Evolutionary conservation across 1,140 invertebrate genomes (phyloP).

Genomic region (Atta texana): DNA sequence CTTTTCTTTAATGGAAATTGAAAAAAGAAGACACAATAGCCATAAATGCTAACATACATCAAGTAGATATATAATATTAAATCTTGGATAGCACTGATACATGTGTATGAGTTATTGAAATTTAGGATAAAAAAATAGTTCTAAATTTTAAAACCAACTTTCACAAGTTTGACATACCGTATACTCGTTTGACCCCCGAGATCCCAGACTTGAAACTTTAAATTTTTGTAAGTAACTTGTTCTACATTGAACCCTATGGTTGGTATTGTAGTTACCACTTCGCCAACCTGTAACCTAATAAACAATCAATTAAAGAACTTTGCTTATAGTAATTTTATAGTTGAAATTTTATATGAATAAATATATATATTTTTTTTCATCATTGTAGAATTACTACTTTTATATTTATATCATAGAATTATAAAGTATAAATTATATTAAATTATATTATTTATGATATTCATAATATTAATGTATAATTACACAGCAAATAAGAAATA

Average conservation of each 20-base stretch:
- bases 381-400: background rate
- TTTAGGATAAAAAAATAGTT: background rate
- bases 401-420: background rate
- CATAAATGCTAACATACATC: no score
- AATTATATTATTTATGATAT: background rate
- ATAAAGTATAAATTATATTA: background rate
- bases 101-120: background rate
- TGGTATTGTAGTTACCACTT: constrained; percentile 99
- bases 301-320: constrained; percentile 15
- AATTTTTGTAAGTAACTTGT: constrained; percentile 98
- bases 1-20: no score
- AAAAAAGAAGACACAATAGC: no score
- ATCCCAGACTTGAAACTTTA: constrained; percentile 99
- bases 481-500: background rate
- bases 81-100: no score
- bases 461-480: background rate
- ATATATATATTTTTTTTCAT: background rate
- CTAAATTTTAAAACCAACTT: background rate
- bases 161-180: constrained; percentile 84
- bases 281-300: constrained; percentile 96
- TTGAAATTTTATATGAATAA: background rate
- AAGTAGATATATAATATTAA: no score
- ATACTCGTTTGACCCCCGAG: constrained; percentile 99
- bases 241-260: constrained; percentile 99
- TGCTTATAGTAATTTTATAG: background rate